phyloP scores from a whole-genome alignment of 2,113 vertebrate species.

The Arvicanthis niloticus region DNA sequence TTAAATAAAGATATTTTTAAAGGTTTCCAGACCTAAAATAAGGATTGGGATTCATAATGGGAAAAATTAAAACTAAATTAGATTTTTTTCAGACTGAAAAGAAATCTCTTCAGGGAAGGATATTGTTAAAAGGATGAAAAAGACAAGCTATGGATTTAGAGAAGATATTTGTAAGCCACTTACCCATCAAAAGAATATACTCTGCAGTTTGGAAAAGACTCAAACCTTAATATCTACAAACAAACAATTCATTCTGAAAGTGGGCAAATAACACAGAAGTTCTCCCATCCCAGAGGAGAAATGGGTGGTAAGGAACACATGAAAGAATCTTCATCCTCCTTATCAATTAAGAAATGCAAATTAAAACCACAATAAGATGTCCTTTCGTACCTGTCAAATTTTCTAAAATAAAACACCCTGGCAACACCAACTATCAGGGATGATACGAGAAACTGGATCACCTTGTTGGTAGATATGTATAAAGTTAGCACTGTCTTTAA shows the following conservation, averaged over 20 bases:
- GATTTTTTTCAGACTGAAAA: slow-evolving; percentile 2
- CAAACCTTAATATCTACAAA: not conserved
- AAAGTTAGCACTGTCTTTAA: not conserved
- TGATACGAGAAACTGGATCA: not conserved
- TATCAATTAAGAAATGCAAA: slow-evolving; percentile 19
- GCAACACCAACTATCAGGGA: not conserved
- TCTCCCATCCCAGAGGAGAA: not conserved
- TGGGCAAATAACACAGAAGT: not conserved
- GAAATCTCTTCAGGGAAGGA: not conserved
- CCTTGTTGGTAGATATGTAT: not conserved
- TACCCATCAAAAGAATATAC: not conserved
- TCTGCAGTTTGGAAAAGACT: not conserved
- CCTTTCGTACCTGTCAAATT: not conserved
- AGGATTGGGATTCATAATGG: not conserved
- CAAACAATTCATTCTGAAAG: not conserved
- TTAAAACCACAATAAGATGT: not conserved
- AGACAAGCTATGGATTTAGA: not conserved
- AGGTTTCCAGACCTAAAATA: not conserved
- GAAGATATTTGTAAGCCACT: not conserved
- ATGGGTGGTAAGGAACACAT: not conserved
- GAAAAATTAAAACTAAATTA: not conserved
- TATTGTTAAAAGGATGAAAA: slow-evolving; percentile 7
- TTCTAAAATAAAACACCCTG: slow-evolving; percentile 22
- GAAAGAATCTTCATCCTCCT: slow-evolving; percentile 16
- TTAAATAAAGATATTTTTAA: not conserved